Evolutionary conservation across 2,888 invertebrate species (phyloP), one percentile per base, ranked within the genome.

Genomic region (Pilophorus perplexus): DNA sequence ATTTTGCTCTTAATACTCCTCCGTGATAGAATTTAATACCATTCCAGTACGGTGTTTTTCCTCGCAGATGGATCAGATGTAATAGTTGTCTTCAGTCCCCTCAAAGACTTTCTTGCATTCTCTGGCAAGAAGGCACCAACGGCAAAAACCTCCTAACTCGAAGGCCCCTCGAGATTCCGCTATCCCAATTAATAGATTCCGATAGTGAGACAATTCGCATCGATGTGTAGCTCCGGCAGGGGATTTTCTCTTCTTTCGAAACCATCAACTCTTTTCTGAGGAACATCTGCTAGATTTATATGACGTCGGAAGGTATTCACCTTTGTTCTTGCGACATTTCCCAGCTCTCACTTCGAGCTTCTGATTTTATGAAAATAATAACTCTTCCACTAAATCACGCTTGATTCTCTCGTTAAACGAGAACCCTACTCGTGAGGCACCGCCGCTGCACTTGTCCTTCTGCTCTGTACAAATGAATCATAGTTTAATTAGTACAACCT

Each of bases 11-110:
- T n/a, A 64, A 64, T 64, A 64, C 46, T 18, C 42, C 44, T 50
- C 62, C 67, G 67, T 67, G 67, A 67, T 62, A 67, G 67, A 67
- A 67, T 67, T 67, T 67, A 67, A 62, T 67, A 67, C 52, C 67
- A 67, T 67, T 67, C 67, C 67, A 33, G 33, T 42, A 23, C 37
- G 14, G 40, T 62, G 37, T 52, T 67, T 67, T 67, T 67, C 62
- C 52, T 23, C 59, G 60, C 33, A 25, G 60, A 60, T 67, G 60
- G 50, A 54, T 64, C 46, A 54, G 62, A 50, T 67, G 62, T 67
- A 67, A 67, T 67, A 67, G 67, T 62, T 67, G 55, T 57, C 23
- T n/a, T n/a, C n/a, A n/a, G n/a, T n/a, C n/a, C n/a, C n/a, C n/a
- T 25, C 40, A 14, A 27, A 54, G 64, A 38, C 48, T 40, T 48